phyloP scores from a whole-genome alignment of 2,113 vertebrate species.

The Hemibagrus wyckioides region DNA sequence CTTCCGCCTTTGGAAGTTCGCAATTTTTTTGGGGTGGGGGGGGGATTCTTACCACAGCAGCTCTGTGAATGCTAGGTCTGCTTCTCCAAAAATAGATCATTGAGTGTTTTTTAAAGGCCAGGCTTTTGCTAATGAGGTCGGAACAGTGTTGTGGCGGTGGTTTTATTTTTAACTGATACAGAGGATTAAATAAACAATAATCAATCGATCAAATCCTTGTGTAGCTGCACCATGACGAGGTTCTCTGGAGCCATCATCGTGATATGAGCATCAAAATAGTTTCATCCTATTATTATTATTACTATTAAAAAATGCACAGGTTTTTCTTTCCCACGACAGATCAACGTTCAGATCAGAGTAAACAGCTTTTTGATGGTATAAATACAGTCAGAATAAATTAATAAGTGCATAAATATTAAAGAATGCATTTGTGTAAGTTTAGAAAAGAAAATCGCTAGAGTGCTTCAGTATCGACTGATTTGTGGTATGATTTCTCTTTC shows the following conservation, averaged over 20 bases:
- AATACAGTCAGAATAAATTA: background rate
- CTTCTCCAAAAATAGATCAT: conserved; percentile 2
- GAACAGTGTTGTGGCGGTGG: background rate
- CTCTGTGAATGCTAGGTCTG: background rate
- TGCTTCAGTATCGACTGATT: too few relatives aligned
- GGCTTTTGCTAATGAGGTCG: conserved; percentile 1
- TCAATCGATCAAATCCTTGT: background rate
- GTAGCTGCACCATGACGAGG: background rate
- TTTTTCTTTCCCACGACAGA: background rate
- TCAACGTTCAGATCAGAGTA: too few relatives aligned
- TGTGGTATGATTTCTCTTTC: too few relatives aligned
- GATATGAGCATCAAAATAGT: background rate
- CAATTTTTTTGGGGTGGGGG: conserved; percentile 28
- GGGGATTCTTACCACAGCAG: conserved; percentile 5
- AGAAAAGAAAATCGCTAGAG: background rate
- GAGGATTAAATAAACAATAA: background rate
- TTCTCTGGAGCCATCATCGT: background rate
- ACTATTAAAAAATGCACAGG: background rate
- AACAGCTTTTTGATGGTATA: too few relatives aligned
- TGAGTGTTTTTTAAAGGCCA: background rate
- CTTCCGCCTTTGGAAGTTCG: conserved; percentile 65
- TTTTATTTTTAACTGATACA: background rate
- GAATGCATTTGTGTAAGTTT: background rate
- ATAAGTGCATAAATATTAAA: background rate
- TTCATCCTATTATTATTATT: background rate